Conservation (phyloP, 2,113 vertebrate species). For the Spermophilus dauricus region DNA sequence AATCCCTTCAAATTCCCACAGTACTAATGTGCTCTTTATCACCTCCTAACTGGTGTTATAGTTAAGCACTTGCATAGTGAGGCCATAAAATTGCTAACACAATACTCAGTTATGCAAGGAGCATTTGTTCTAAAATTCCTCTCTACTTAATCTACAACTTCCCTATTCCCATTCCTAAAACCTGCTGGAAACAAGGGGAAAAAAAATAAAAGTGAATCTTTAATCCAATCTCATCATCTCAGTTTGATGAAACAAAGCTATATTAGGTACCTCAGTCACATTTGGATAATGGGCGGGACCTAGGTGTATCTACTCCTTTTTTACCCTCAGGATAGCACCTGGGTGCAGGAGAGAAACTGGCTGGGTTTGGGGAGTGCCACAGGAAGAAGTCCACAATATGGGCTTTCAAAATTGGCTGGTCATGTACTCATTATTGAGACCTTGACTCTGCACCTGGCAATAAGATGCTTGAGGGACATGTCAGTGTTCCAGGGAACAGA, state of each 20-base stretch:
- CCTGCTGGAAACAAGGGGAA: neutral
- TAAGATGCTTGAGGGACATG: neutral
- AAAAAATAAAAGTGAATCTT: neutral
- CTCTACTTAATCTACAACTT: slow-evolving; percentile 26
- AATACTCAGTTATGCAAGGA: neutral
- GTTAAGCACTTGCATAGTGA: slow-evolving; percentile 43
- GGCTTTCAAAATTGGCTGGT: neutral
- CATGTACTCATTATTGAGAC: neutral
- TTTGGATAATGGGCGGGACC: neutral
- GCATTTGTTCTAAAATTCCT: slow-evolving; percentile 40
- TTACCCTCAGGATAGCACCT: neutral
- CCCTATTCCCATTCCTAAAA: neutral
- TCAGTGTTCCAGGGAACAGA: neutral
- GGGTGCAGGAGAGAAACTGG: neutral
- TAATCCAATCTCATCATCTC: neutral
- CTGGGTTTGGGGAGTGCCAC: neutral
- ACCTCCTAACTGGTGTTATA: slow-evolving; percentile 20
- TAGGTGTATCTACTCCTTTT: neutral
- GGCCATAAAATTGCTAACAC: slow-evolving; percentile 3
- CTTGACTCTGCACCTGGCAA: neutral
- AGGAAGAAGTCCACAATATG: neutral
- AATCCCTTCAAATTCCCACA: slow-evolving; percentile 19
- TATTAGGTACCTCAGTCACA: neutral
- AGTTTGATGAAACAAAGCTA: neutral
- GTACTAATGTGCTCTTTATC: slow-evolving; percentile 12